Base-by-base conservation (phyloP, 2,888 invertebrate species). In the Panopea generosa region DNA sequence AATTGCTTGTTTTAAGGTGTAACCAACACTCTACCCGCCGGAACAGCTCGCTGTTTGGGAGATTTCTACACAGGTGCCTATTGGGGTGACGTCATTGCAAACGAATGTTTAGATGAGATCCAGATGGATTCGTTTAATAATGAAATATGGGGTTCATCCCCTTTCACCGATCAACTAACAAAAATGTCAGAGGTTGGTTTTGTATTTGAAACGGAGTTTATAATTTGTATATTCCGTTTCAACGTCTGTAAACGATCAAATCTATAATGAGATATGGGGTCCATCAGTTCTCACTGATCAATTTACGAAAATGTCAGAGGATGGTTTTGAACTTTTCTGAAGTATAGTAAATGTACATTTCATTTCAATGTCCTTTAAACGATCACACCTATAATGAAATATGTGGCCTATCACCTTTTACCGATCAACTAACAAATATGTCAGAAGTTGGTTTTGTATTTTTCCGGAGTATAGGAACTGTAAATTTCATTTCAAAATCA, bases 41-140 rank as follows among this genome's bases (percentile, higher is more conserved):
- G 87, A 7, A 75, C 69, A n/a, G 89, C 89, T 2, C 73, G 71
- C 24, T 89, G 89, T 67, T 72, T 77, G 20, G 89, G 89, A 1
- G 81, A 87, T 65, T 84, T 85, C 53, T 72, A 82, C 29, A 83
- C 81, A 6, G 87, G 88, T 0, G 86, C 86, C 1, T 80, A 77
- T 49, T 89, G 89, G 89, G 79, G 81, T 2, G 77, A 82, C 20
- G 82, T 87, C 52, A 60, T 53, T 2, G 80, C 87, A 14, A 72
- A 71, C 26, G 82, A 76, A 0, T 73, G 78, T 60, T 26, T 66
- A n/a, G 75, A 77, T 14, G 74, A 66, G 43, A 60, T 63, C 7
- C 52, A 47, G 11, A 60, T 75, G 0, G 79, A 81, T 40, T 33
- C 57, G 16, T 67, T 77, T 0, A 75, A 74, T 33, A 27, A 72